Conservation (phyloP, 2,113 vertebrate genomes). For the Pipra filicauda region DNA sequence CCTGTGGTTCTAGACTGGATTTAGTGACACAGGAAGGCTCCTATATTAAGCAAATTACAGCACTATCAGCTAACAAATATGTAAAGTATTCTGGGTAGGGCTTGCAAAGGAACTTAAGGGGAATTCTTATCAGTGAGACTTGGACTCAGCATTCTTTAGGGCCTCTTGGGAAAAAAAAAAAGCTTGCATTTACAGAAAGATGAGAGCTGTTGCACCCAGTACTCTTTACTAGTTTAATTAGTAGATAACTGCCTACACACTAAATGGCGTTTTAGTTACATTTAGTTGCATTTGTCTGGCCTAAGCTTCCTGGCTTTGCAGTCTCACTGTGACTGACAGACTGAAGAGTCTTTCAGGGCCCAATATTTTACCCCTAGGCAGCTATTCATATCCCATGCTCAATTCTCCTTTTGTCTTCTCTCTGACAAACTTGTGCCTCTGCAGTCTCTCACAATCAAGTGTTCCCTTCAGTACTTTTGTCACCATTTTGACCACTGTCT, state of each 20-base stretch:
- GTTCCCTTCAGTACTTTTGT: neutral
- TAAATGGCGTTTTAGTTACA: neutral
- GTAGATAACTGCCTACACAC: neutral
- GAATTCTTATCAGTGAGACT: slow-evolving; percentile 6
- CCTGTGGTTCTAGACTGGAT: neutral
- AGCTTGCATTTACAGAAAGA: neutral
- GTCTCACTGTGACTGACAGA: neutral
- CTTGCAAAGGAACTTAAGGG: neutral
- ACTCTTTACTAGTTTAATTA: neutral
- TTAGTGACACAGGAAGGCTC: neutral
- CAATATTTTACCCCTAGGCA: neutral
- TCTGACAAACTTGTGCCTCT: neutral
- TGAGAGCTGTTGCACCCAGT: neutral
- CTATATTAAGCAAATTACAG: neutral
- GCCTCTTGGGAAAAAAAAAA: neutral
- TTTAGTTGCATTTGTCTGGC: neutral
- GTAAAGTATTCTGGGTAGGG: neutral
- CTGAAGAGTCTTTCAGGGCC: neutral
- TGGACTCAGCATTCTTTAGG: neutral
- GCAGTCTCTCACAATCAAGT: neutral
- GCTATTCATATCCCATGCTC: neutral
- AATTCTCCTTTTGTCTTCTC: neutral
- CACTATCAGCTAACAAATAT: slow-evolving; percentile 6
- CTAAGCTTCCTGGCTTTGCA: neutral
- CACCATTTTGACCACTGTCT: neutral